Base-by-base conservation (phyloP, 2,888 invertebrate species). In the Teleiodes luculella region DNA sequence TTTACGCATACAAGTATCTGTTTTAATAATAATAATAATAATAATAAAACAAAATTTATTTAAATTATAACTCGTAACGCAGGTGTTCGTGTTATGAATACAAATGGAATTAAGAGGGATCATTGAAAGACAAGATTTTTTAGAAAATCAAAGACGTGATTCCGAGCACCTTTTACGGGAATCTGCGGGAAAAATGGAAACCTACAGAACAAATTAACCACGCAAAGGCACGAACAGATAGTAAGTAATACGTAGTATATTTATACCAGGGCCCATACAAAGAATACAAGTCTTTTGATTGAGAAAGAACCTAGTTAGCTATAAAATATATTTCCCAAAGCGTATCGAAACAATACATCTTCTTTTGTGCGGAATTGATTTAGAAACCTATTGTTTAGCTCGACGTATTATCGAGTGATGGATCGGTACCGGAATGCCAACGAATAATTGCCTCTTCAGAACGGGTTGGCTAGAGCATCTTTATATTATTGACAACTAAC, bases 371-470 rank as follows among this genome's bases (percentile, higher is more conserved):
- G 11, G 16, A 48, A 54, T 49, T 31, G 41, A 47, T 36, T 47
- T 30, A 53, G 53, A 53, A 39, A 16, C 58, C 60, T 66, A 46
- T 68, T 68, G 67, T 71, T 67, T 70, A 65, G 57, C 49, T 57
- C 61, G 63, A 62, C 65, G 65, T 68, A 65, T 66, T 67, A 52
- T 61, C 53, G 36, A 63, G 55, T 67, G 70, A 71, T 67, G 63
- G 69, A 70, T 70, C 63, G 68, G 66, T 79, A 77, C 72, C 72
- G 68, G 75, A 78, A 75, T 62, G 59, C 62, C 62, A 64, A 64
- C 16, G 67, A 68, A 72, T 78, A 74, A 80, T 77, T 77, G 73
- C 68, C 67, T 68, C 65, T 59, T 69, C 69, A 68, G 71, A 78
- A 76, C 74, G 65, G 37, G 13, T 14, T 70, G 66, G 66, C 62